Conservation (phyloP, 2,888 invertebrate species). For the Cerastis leucographa region DNA sequence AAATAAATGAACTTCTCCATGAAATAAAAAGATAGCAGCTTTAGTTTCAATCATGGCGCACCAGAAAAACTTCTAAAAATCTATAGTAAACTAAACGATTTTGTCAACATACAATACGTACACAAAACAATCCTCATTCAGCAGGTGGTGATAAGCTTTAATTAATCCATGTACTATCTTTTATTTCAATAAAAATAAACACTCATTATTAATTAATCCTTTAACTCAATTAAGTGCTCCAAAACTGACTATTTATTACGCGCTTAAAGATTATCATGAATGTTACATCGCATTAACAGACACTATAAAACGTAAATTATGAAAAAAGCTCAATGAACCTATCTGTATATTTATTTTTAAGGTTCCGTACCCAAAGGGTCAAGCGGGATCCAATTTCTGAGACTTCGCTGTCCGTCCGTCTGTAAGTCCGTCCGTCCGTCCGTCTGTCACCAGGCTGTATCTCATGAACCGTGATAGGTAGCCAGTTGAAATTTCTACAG, state of each 20-base stretch:
- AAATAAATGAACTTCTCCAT: too few species aligned
- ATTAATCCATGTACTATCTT: background rate
- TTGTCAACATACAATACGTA: too few species aligned
- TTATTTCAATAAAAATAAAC: constrained; percentile 22
- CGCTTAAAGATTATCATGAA: background rate
- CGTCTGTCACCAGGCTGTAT: too few species aligned
- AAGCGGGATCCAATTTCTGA: too few species aligned
- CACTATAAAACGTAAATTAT: background rate
- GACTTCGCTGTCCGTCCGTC: too few species aligned
- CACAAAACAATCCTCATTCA: background rate
- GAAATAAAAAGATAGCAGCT: background rate
- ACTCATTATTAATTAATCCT: constrained; percentile 10
- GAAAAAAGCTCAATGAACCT: background rate
- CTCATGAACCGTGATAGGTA: too few species aligned
- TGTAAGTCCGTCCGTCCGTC: too few species aligned
- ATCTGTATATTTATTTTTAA: too few species aligned
- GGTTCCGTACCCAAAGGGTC: too few species aligned
- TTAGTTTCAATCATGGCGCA: background rate
- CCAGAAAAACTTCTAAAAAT: too few species aligned
- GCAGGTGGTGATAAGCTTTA: background rate
- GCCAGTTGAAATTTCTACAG: too few species aligned
- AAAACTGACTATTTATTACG: background rate
- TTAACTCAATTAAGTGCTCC: constrained; percentile 3
- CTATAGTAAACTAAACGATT: background rate
- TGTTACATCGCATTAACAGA: background rate